Base-by-base conservation (phyloP, 2,888 invertebrate genomes). In the Venusia cambrica region DNA sequence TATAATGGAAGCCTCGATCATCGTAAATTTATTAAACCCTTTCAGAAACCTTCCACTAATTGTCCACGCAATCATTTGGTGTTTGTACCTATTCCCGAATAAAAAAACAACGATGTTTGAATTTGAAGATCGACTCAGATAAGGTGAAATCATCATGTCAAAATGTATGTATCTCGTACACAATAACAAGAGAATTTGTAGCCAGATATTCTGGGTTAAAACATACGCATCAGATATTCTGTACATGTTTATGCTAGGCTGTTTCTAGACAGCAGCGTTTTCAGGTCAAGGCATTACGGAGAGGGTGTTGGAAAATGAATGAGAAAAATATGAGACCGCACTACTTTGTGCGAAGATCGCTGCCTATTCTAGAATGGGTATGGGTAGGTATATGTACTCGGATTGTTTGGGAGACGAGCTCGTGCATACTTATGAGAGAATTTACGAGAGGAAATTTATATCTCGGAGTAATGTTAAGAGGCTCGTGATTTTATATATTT, bases 11-110 rank as follows among this genome's bases (percentile, higher is more conserved):
- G 58, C 58, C 62, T 50, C 49, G 62, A 61, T 57, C 66, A 58
- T 54, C 64, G 55, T 62, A 51, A 71, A 68, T 64, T n/a, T 62
- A 66, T 72, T 65, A 65, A 68, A 68, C 54, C 60, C 62, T 72
- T 67, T 63, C 52, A 22, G 31, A 43, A 31, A 25, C 36, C 14
- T 20, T 36, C 20, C 28, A 19, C 12, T 33, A 35, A 40, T 25
- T 31, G 33, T 26, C 33, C 22, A 37, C 6, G 25, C 4, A n/a
- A 5, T 33, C 11, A 19, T 6, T 16, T n/a, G 5, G 5, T 8
- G 8, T 26, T 13, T 3, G 5, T 2, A 9, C 8, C 5, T 32
- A 10, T 12, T 25, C 5, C 1, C 8, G 22, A 22, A 3, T 12
- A 15, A n/a, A n/a, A n/a, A n/a, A n/a, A n/a, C n/a, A n/a, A n/a